A percentile compares a stretch with the other conserved stretches of the same genome.
Conservation (phyloP, 1,140 invertebrate species). For the Harlomillsia oculata region DNA sequence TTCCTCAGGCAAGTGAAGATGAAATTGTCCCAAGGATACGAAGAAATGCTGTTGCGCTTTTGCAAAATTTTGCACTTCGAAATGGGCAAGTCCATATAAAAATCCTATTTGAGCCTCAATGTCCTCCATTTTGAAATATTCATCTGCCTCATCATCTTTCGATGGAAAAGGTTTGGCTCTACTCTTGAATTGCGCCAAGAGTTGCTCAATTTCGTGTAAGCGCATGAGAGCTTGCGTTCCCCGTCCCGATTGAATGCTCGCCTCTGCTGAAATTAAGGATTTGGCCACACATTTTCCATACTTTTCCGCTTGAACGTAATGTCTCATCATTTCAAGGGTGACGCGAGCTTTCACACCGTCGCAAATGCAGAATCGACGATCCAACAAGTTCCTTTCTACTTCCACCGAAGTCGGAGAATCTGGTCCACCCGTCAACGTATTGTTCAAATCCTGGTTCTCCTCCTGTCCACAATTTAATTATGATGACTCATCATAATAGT, state of each 20-base stretch:
- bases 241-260: constrained; percentile 25
- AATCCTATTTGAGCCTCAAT: constrained; percentile 19
- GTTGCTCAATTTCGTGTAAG: constrained; percentile 17
- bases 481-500: no score
- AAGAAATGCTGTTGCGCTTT: constrained; percentile 21
- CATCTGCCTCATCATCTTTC: constrained; percentile 24
- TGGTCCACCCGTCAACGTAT: no score
- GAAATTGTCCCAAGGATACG: neutral
- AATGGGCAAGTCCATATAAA: constrained; percentile 27
- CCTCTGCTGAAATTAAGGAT: constrained; percentile 27
- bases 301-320: constrained; percentile 29
- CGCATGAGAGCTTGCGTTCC: constrained; percentile 22
- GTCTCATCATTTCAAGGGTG: constrained; percentile 26
- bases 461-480: no score
- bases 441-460: no score
- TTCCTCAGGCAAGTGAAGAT: no score
- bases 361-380: constrained; percentile 29
- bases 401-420: no score
- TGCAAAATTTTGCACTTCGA: constrained; percentile 18
- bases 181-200: constrained; percentile 7
- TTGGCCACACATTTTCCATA: constrained; percentile 31
- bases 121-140: constrained; percentile 16
- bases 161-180: constrained; percentile 8
- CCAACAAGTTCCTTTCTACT: no score
- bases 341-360: constrained; percentile 24